phyloP scores from a whole-genome alignment of 2,113 vertebrate genomes.

The Colinus virginianus region DNA sequence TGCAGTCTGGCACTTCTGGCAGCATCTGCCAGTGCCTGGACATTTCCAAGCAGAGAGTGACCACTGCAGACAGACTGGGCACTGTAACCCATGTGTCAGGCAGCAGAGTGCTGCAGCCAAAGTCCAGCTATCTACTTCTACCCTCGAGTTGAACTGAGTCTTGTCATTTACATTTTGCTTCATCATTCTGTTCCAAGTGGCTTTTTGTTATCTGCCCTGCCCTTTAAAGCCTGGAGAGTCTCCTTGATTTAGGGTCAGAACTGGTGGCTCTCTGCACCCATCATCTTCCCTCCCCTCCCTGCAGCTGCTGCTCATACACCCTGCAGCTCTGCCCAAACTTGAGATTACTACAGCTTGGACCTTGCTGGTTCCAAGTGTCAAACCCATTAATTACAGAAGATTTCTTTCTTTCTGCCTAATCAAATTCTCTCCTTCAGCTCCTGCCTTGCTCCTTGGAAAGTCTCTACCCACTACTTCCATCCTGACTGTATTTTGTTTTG shows the following conservation, averaged over 20 bases:
- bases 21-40: not conserved
- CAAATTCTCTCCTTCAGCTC: not conserved
- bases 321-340: fast-evolving
- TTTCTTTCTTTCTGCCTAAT: not conserved
- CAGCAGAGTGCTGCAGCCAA: fast-evolving
- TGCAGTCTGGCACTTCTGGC: not conserved
- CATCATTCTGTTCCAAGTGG: not conserved
- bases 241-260: not conserved
- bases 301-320: fast-evolving
- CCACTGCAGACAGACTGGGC: fast-evolving
- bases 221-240: not conserved
- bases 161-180: not conserved
- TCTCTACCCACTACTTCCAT: not conserved
- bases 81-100: not conserved
- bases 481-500: not conserved
- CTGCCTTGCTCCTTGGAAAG: not conserved
- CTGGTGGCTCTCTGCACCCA: not conserved
- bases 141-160: fast-evolving
- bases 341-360: not conserved
- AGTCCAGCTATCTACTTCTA: not conserved
- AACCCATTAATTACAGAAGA: not conserved
- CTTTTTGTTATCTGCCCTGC: not conserved
- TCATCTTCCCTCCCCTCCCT: not conserved
- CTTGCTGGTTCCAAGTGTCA: not conserved
- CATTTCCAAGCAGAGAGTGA: not conserved